Evolutionary conservation across 2,797 vertebrate species (phyloP).

Genomic region (Lepidocolaptes lacrymiger): DNA sequence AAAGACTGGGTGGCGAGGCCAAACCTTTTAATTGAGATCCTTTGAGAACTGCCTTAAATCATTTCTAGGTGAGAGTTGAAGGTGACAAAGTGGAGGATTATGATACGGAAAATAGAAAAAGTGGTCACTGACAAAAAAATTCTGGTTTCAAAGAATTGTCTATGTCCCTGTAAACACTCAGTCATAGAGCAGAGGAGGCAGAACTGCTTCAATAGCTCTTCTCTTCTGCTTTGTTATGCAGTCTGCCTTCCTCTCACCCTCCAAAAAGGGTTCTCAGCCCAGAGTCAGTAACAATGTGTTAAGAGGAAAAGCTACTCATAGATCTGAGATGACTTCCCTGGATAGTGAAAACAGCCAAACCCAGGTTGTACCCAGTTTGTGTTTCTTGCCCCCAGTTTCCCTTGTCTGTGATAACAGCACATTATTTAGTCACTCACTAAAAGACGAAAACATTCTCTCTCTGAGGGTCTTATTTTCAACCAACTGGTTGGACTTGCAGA

Average conservation of each 20-base stretch:
- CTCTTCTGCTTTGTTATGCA: not conserved
- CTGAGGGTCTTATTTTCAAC: not conserved
- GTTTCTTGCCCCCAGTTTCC: not conserved
- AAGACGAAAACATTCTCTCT: not conserved
- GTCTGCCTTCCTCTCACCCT: not conserved
- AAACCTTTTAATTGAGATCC: not conserved
- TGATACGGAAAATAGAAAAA: not conserved
- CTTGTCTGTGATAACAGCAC: rapidly evolving
- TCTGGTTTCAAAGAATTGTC: not conserved
- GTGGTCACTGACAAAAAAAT: not conserved
- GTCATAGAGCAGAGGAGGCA: not conserved
- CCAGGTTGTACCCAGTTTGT: not conserved
- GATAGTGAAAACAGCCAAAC: not conserved
- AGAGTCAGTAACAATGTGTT: no score
- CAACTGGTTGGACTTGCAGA: not conserved
- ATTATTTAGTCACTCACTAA: not conserved
- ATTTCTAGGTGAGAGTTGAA: not conserved
- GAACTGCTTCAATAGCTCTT: not conserved
- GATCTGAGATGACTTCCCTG: not conserved
- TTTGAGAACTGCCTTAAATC: not conserved
- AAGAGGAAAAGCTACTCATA: not conserved
- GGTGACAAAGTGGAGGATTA: not conserved
- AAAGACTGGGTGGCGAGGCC: no score
- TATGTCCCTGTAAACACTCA: rapidly evolving
- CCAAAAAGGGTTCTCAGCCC: not conserved